A percentile compares a stretch with the other conserved stretches of the same genome.
Evolutionary conservation across 2,113 vertebrate species (phyloP).

Genomic region (Elephas maximus): DNA sequence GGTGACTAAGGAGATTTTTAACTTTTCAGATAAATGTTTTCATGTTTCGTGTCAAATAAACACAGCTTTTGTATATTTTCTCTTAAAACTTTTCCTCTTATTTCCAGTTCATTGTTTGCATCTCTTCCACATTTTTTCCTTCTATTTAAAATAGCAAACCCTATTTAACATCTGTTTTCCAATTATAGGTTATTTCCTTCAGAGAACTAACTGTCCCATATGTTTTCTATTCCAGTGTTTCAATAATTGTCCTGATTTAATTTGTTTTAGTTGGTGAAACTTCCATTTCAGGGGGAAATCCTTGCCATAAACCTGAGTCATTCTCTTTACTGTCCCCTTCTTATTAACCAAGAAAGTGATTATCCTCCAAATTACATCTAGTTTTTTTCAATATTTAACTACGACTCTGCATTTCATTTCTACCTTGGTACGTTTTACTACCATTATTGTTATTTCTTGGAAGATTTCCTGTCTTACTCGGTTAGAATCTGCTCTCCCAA

Average conservation of each 20-base stretch:
- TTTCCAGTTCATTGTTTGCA: constrained; percentile 29
- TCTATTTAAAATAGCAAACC: constrained; percentile 12
- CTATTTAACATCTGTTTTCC: not conserved
- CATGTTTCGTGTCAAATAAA: constrained; percentile 27
- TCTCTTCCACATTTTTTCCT: not conserved
- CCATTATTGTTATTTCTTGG: not conserved
- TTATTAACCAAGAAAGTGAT: constrained; percentile 27
- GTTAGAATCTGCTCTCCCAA: not conserved
- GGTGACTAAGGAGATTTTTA: not conserved
- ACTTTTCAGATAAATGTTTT: constrained; percentile 8
- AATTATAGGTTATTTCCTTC: constrained; percentile 39
- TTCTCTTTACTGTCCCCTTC: not conserved
- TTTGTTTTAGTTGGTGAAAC: constrained; percentile 19
- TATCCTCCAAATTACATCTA: constrained; percentile 14
- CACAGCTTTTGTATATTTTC: not conserved
- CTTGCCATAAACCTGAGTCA: not conserved
- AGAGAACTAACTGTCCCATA: not conserved
- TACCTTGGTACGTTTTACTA: not conserved
- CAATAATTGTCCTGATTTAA: constrained; percentile 3
- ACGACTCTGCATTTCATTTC: constrained; percentile 15
- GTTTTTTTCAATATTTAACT: constrained; percentile 29
- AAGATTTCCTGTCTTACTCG: not conserved
- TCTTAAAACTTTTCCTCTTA: not conserved
- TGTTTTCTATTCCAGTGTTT: not conserved
- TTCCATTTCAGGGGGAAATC: constrained; percentile 25